Evolutionary conservation across 1,140 invertebrate species (phyloP), one percentile per base, ranked within the genome.

Genomic region (Cherax destructor): DNA sequence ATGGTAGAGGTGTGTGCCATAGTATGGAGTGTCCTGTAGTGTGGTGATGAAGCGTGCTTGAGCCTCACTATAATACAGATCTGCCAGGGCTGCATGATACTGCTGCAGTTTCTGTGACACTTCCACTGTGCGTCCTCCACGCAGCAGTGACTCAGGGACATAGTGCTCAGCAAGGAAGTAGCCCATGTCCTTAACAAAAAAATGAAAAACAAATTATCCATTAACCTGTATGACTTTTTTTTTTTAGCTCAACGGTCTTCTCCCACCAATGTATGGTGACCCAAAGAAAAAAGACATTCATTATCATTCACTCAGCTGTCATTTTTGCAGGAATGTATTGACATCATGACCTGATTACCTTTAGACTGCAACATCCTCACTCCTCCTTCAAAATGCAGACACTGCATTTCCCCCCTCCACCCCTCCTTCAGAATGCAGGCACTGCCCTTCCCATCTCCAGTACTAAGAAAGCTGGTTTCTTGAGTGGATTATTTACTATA

Each of bases 151-250:
- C 49, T 88, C 86, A 30, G 86, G 86, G 50, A 88, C 86, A 52
- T 88, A 88, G 11, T 88, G 86, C n/a, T 88, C 86, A 56, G 86
- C 30, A n/a, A 88, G 61, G 49, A 88, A 88, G 77, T 88, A 88
- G 49, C 79, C 50, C 24, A 47, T 61, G n/a, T 52, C 65, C 86
- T 88, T 6, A 18, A 21, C 9, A 61, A 11, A 49, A 65, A 65
- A 47, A 83, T 30, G 61, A 56, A 61, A 65, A 84, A 41, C 6
- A 83, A 52, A 81, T 59, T 61, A 47, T 0, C 11, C 59, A 61
- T 59, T 65, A n/a, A 11, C n/a, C 4, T 78, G 41, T 13, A 77
- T 76, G 72, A 24, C 11, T 76, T 18, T 18, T 76, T 76, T 69
- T 69, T 41, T 41, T 41, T 41, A 41, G 30, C 30, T 1, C 30